phyloP scores from a whole-genome alignment of 2,113 vertebrate species.

The Emydura subglobosa region DNA sequence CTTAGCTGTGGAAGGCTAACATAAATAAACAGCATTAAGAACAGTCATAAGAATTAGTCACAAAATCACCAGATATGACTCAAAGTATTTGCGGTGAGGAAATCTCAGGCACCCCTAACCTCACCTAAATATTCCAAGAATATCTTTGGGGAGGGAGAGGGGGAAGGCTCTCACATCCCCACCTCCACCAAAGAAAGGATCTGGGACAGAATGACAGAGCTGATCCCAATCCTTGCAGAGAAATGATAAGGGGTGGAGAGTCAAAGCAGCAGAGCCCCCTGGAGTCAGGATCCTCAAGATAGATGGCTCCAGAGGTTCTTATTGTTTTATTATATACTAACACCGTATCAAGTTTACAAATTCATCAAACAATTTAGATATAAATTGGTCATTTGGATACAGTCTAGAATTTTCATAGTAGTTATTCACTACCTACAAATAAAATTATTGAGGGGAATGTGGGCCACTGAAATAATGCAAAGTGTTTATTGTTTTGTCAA shows the following conservation, averaged over 20 bases:
- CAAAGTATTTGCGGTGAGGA: background rate
- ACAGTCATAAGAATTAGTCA: background rate
- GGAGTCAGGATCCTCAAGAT: background rate
- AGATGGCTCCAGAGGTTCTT: background rate
- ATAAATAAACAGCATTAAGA: background rate
- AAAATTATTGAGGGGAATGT: background rate
- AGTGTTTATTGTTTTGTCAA: background rate
- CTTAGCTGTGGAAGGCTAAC: background rate
- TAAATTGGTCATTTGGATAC: background rate
- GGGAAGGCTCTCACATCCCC: too few relatives aligned
- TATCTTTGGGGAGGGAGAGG: too few relatives aligned
- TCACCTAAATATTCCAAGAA: background rate
- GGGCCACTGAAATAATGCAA: background rate
- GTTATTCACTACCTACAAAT: background rate
- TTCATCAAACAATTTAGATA: background rate
- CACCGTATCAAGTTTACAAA: background rate
- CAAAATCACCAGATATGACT: background rate
- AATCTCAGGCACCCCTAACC: background rate
- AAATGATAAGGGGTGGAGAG: background rate
- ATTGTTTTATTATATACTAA: background rate
- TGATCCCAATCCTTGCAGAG: background rate
- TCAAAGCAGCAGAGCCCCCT: background rate
- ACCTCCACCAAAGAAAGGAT: background rate
- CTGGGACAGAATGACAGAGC: background rate
- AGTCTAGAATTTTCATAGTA: background rate